phyloP scores from a whole-genome alignment of 2,888 invertebrate species.

The Pristionchus arcanus region DNA sequence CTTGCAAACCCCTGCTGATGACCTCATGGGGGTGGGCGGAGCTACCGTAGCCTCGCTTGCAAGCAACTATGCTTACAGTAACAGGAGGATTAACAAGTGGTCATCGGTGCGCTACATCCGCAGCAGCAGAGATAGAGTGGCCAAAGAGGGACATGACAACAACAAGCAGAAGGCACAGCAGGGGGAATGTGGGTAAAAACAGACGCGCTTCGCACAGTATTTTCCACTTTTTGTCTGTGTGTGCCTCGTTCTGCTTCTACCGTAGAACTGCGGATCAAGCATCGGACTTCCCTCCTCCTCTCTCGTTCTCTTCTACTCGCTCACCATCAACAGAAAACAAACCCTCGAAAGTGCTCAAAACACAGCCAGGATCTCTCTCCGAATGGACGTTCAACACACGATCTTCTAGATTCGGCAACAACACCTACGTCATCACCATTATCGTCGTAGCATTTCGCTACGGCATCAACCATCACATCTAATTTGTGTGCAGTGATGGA shows the following conservation, averaged over 20 bases:
- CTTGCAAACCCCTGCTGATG: not conserved
- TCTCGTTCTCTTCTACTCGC: too few relatives aligned
- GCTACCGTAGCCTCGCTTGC: not conserved
- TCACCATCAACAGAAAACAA: constrained; percentile 13
- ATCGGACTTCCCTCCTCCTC: not conserved
- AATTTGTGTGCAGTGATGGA: not conserved
- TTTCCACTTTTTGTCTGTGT: not conserved
- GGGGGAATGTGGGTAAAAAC: not conserved
- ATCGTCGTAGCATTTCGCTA: not conserved
- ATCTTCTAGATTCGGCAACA: not conserved
- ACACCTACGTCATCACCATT: not conserved
- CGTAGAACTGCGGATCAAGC: not conserved
- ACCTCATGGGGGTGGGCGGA: not conserved
- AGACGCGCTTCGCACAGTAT: not conserved
- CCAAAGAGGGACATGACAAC: not conserved
- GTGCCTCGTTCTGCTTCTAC: not conserved
- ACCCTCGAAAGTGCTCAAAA: not conserved
- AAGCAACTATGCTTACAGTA: too few relatives aligned
- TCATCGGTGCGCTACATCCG: not conserved
- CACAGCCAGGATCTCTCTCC: not conserved
- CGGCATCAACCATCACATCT: not conserved
- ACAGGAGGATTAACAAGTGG: not conserved
- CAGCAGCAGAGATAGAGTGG: not conserved
- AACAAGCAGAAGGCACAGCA: too few relatives aligned
- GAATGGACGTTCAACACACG: not conserved